Evolutionary conservation across 2,797 vertebrate genomes (phyloP).

Genomic region (Orestias chungarensis): DNA sequence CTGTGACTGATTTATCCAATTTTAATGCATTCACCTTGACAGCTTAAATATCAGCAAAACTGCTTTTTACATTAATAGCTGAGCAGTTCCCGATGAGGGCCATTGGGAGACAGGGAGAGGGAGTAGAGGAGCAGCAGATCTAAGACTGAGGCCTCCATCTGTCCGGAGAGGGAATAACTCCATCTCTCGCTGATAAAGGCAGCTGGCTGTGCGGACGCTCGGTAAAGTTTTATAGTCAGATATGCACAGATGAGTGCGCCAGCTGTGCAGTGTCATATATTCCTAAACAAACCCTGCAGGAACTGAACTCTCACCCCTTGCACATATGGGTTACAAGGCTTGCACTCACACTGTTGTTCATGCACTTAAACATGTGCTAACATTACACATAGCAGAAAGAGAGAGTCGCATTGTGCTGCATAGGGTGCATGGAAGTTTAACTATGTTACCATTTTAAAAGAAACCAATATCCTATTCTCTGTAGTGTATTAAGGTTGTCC

Average conservation of each 20-base stretch:
- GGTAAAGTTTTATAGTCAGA: constrained; percentile 90
- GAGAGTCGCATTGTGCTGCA: constrained; percentile 33
- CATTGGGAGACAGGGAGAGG: constrained; percentile 37
- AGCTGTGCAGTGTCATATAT: constrained; percentile 86
- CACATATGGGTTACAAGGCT: constrained; percentile 75
- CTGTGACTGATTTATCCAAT: neutral
- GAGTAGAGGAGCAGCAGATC: constrained; percentile 43
- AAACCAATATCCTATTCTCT: constrained; percentile 40
- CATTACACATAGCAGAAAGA: constrained; percentile 48
- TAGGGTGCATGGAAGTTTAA: constrained; percentile 30
- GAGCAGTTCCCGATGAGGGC: constrained; percentile 56
- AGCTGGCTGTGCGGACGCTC: constrained; percentile 85
- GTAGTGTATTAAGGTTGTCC: constrained; percentile 13
- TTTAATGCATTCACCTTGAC: constrained; percentile 13
- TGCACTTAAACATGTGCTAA: constrained; percentile 70
- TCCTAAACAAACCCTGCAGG: constrained; percentile 82
- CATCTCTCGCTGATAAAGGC: constrained; percentile 81
- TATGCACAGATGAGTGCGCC: constrained; percentile 85
- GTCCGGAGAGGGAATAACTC: constrained; percentile 66
- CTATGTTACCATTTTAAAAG: constrained; percentile 42
- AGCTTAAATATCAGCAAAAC: constrained; percentile 16
- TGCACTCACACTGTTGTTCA: constrained; percentile 52
- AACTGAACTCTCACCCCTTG: constrained; percentile 75
- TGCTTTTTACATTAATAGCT: constrained; percentile 27
- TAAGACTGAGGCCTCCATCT: constrained; percentile 39